phyloP scores from a whole-genome alignment of 2,113 vertebrate species.

The Siniperca knerii region DNA sequence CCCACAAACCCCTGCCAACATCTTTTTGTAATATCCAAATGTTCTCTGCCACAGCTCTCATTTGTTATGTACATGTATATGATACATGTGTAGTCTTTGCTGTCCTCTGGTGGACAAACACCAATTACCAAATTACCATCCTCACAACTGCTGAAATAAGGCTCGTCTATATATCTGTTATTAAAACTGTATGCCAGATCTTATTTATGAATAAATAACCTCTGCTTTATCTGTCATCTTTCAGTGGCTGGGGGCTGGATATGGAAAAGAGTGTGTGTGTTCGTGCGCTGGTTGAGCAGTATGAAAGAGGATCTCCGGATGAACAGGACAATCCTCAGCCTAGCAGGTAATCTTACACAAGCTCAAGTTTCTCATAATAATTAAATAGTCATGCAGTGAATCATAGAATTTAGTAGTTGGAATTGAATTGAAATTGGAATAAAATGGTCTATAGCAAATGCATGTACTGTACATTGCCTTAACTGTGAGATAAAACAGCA shows the following conservation, averaged over 20 bases:
- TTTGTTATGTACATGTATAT: background rate
- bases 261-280: constrained; percentile 89
- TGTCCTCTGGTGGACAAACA: constrained; percentile 64
- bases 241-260: constrained; percentile 82
- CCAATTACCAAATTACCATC: background rate
- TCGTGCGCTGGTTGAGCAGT: constrained; percentile 93
- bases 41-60: background rate
- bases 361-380: background rate
- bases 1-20: background rate
- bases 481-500: background rate
- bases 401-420: background rate
- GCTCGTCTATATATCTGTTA: background rate
- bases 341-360: constrained; percentile 83
- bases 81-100: constrained; percentile 29
- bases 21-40: background rate
- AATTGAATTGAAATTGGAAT: background rate
- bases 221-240: background rate
- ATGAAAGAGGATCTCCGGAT: constrained; percentile 85
- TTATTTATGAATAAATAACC: background rate
- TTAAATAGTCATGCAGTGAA: background rate
- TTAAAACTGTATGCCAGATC: background rate
- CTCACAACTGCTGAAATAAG: background rate
- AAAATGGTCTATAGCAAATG: background rate
- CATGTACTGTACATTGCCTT: background rate
- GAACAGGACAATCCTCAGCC: constrained; percentile 76